Conservation (phyloP, 2,797 vertebrate species). For the Euphonia xanthogaster region DNA sequence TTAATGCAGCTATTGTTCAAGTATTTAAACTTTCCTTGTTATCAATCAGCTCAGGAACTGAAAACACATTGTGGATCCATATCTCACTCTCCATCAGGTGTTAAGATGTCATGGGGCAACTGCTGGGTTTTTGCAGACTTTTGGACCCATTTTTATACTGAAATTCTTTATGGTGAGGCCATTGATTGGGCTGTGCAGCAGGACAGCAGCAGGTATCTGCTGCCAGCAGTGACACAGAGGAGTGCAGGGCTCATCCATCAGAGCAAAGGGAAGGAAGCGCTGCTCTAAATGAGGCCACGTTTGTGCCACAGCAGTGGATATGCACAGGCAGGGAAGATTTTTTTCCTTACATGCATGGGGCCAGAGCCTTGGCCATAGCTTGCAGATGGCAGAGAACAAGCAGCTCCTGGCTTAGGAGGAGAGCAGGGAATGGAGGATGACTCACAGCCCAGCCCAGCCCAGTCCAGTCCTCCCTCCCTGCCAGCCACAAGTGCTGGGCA, state of each 20-base stretch:
- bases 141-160: neutral
- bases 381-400: accelerated
- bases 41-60: neutral
- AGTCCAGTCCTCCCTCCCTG: neutral
- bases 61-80: neutral
- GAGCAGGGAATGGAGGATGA: neutral
- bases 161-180: neutral
- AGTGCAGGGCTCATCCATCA: neutral
- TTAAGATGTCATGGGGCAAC: neutral
- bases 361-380: neutral
- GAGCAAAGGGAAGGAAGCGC: neutral
- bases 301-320: neutral
- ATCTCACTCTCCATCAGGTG: accelerated
- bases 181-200: neutral
- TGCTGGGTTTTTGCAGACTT: neutral
- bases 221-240: neutral
- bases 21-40: neutral
- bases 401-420: neutral
- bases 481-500: neutral
- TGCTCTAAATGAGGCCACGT: neutral
- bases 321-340: neutral
- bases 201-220: neutral
- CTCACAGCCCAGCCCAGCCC: neutral
- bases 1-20: neutral
- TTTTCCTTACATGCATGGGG: neutral